A percentile compares a stretch with the other conserved stretches of the same genome.
Evolutionary conservation across 2,888 invertebrate genomes (phyloP).

Genomic region (Ischnura elegans): DNA sequence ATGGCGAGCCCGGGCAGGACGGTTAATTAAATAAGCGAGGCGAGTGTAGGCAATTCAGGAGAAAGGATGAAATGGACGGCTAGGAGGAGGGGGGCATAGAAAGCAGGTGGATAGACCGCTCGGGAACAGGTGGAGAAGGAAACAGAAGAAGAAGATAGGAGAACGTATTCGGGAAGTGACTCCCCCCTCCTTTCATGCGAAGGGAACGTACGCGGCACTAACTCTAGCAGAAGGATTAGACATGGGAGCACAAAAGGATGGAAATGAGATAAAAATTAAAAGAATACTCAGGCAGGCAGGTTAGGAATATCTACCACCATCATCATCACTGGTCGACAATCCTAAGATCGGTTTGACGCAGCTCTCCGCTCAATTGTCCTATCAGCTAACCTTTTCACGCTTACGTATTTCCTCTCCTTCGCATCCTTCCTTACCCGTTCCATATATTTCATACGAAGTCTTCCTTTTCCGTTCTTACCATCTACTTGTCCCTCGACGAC

Average conservation of each 20-base stretch:
- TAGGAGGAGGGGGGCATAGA: background rate
- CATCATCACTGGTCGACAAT: no score
- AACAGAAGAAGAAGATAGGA: background rate
- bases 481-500: no score
- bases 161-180: background rate
- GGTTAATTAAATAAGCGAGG: background rate
- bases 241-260: background rate
- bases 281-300: background rate
- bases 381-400: no score
- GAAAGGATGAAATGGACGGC: background rate
- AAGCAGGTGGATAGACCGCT: background rate
- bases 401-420: no score
- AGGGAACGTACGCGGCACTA: slow-evolving; percentile 3
- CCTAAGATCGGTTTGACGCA: no score
- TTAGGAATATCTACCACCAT: no score
- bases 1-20: background rate
- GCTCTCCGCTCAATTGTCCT: no score
- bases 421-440: no score
- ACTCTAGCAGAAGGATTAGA: background rate
- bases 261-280: background rate
- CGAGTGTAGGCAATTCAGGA: background rate
- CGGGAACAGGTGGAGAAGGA: background rate
- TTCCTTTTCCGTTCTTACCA: no score
- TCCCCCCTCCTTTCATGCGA: background rate
- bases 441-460: no score